Base-by-base conservation (phyloP, 1,140 invertebrate genomes). In the Megathymus violae region DNA sequence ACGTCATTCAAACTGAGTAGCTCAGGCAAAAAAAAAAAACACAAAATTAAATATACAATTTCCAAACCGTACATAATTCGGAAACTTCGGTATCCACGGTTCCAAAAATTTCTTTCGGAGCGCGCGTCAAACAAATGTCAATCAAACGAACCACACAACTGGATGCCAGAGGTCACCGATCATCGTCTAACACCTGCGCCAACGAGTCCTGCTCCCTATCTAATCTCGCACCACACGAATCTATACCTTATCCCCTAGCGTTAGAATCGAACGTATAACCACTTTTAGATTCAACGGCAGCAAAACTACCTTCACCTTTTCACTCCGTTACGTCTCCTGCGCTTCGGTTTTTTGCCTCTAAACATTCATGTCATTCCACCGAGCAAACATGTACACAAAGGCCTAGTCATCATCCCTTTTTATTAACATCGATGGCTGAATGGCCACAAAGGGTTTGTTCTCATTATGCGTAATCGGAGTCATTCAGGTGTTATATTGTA, bases 401-500 rank as follows among this genome's bases (percentile, higher is more conserved):
- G 67, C 64, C 62, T 62, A 80, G 77, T 82, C 77, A 81, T 72
- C 74, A 78, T 82, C 79, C 81, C 76, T 85, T 82, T 88, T 80
- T 85, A 88, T 86, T 88, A 88, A 85, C 79, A 84, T 83, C 82
- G 62, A 78, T 80, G 78, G 80, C 69, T 86, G 80, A 86, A 86
- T 85, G 60, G 65, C 62, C 66, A 87, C 82, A 87, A 89, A 88
- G 71, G 85, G 80, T 75, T 81, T 84, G 78, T 82, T 69, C 76
- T 82, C 82, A 83, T 89, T 88, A 88, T 83, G 64, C 66, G 62
- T 83, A 85, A 84, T 85, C 78, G 77, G 71, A 82, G 56, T 72
- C 75, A 72, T 71, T 88, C 87, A 89, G 87, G 87, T 89, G 87
- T 89, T 83, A 82, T 85, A 86, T 85, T 81, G 69, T 76, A 70